Conservation (phyloP, 2,888 invertebrate genomes). For the Alviniconcha strummeri region DNA sequence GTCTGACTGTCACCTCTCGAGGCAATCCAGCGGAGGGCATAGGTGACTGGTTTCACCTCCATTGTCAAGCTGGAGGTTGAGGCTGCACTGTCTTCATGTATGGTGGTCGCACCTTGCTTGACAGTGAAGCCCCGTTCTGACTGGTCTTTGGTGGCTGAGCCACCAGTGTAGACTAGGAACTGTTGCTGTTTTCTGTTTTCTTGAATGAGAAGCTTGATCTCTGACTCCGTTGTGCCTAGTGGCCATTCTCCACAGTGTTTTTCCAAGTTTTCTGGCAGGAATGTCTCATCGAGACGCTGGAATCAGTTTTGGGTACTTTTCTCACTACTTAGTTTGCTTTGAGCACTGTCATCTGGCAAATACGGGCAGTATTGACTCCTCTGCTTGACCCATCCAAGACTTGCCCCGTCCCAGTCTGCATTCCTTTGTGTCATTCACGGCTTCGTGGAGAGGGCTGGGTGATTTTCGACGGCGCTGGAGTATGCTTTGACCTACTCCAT, state of each 20-base stretch:
- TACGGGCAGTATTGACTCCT: too few species aligned
- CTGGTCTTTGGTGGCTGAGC: neutral
- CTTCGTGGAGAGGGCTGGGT: too few species aligned
- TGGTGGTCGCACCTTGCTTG: neutral
- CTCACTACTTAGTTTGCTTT: neutral
- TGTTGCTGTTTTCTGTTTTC: neutral
- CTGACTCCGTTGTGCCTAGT: neutral
- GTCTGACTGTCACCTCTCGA: neutral
- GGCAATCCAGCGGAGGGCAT: neutral
- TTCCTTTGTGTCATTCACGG: too few species aligned
- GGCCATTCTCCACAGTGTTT: neutral
- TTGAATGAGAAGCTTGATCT: neutral
- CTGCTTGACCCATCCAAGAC: too few species aligned
- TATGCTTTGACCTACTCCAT: too few species aligned
- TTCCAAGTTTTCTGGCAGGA: neutral
- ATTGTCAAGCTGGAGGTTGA: neutral
- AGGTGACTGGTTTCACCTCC: neutral
- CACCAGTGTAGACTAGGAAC: neutral
- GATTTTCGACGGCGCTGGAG: too few species aligned
- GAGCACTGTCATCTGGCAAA: too few species aligned
- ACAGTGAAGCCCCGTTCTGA: neutral
- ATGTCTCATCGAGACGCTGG: neutral
- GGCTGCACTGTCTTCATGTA: neutral
- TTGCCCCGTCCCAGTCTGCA: too few species aligned
- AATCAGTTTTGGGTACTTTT: neutral